phyloP scores from a whole-genome alignment of 2,888 invertebrate species.

The Steinernema hermaphroditum region DNA sequence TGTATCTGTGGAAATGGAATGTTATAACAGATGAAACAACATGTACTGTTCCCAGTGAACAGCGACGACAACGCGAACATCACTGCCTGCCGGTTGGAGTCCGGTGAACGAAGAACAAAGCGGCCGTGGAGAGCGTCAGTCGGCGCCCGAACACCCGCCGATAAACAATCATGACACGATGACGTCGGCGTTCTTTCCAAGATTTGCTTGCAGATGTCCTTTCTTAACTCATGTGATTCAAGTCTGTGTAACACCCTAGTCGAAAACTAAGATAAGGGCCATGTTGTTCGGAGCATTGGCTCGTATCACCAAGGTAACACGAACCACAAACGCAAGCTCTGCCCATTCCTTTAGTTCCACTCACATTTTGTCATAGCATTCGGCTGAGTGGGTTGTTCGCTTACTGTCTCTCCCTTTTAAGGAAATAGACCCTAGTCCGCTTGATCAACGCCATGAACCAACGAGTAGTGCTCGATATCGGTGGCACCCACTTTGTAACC shows the following conservation, averaged over 20 bases:
- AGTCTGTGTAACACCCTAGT: no score
- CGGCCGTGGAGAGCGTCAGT: not conserved
- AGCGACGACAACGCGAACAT: not conserved
- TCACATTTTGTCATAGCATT: not conserved
- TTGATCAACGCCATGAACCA: not conserved
- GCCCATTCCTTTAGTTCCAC: not conserved
- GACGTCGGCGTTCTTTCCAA: slow-evolving; percentile 13
- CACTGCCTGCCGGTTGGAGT: not conserved
- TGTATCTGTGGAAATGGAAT: not conserved
- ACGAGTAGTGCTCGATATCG: slow-evolving; percentile 53
- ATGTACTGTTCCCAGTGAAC: not conserved
- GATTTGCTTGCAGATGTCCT: no score
- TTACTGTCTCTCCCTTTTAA: no score
- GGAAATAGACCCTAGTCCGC: no score
- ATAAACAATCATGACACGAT: slow-evolving; percentile 18
- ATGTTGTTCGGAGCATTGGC: not conserved
- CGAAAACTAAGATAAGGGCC: no score
- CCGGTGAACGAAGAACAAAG: not conserved
- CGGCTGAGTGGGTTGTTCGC: no score
- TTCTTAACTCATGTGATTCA: no score
- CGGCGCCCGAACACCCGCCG: not conserved
- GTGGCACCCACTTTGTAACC: slow-evolving; percentile 57
- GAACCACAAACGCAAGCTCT: not conserved
- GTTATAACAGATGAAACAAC: not conserved
- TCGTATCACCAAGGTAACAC: slow-evolving; percentile 16